Conservation (phyloP, 2,888 invertebrate genomes). For the Bruchidius siliquastri region DNA sequence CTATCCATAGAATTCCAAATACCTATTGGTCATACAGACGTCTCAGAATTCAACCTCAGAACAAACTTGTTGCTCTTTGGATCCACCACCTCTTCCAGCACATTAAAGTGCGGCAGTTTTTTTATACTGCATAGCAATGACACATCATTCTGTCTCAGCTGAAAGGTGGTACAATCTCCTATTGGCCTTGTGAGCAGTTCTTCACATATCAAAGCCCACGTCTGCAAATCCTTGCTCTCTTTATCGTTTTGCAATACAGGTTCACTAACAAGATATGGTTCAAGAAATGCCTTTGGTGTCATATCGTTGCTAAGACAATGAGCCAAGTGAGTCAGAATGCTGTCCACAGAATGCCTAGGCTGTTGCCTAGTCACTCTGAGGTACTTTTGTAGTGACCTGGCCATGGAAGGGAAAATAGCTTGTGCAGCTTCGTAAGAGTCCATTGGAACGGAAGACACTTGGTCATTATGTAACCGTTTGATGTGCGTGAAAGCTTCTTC, state of each 20-base stretch:
- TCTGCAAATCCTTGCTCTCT: slow-evolving; percentile 76
- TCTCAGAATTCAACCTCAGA: slow-evolving; percentile 89
- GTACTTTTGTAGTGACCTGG: slow-evolving; percentile 93
- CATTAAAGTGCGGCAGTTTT: slow-evolving; percentile 86
- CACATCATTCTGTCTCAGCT: slow-evolving; percentile 88
- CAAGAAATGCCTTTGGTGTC: slow-evolving; percentile 90
- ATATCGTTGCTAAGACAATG: slow-evolving; percentile 90
- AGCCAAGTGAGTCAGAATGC: slow-evolving; percentile 85
- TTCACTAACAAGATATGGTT: slow-evolving; percentile 83
- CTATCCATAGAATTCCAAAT: slow-evolving; percentile 37
- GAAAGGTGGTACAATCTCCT: slow-evolving; percentile 79
- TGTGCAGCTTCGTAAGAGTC: slow-evolving; percentile 96
- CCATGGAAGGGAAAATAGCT: slow-evolving; percentile 95
- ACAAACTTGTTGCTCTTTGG: slow-evolving; percentile 95
- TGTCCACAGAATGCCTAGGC: slow-evolving; percentile 91
- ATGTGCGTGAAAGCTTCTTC: slow-evolving; percentile 99
- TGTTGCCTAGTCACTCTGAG: slow-evolving; percentile 93
- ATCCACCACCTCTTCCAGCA: slow-evolving; percentile 94
- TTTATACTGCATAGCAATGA: slow-evolving; percentile 84
- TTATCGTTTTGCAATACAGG: slow-evolving; percentile 83
- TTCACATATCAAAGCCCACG: slow-evolving; percentile 95
- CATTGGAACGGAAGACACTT: slow-evolving; percentile 77
- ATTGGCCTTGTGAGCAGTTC: slow-evolving; percentile 84
- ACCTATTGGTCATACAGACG: slow-evolving; percentile 77
- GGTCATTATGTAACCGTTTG: slow-evolving; percentile 69